phyloP scores from a whole-genome alignment of 2,113 vertebrate species.

The Chaetorhynchus papuensis region DNA sequence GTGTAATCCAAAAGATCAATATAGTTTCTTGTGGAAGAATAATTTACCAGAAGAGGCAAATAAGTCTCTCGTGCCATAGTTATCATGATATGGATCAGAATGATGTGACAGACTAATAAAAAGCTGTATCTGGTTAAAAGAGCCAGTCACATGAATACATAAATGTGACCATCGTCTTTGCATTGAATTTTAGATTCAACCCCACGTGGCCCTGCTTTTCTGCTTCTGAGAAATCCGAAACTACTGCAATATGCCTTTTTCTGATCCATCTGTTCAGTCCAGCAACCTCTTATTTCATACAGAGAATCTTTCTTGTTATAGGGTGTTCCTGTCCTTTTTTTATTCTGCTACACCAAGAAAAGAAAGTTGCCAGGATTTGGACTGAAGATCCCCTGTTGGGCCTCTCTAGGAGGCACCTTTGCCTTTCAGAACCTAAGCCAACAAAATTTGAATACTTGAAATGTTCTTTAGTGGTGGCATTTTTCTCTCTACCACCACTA shows the following conservation, averaged over 20 bases:
- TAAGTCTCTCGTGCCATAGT: neutral
- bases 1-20: neutral
- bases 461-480: neutral
- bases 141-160: neutral
- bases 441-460: neutral
- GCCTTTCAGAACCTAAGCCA: neutral
- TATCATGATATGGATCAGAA: neutral
- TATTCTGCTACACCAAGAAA: neutral
- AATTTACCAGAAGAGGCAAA: neutral
- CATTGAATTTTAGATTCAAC: neutral
- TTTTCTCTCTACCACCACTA: neutral
- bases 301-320: neutral
- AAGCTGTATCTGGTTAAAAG: neutral
- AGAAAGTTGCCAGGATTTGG: neutral
- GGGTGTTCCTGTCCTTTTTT: neutral
- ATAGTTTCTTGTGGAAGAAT: neutral
- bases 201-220: neutral
- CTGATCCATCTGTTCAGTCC: neutral
- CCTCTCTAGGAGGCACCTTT: neutral
- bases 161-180: neutral
- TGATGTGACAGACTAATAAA: neutral
- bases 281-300: too few species aligned
- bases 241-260: fast-evolving
- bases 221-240: neutral
- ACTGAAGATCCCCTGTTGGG: fast-evolving